These are phyloP conservation scores for Caenorhabditis brenneri DNA, from an alignment of 1,140 invertebrate genomes.

Conservation along the genomic window DNA sequence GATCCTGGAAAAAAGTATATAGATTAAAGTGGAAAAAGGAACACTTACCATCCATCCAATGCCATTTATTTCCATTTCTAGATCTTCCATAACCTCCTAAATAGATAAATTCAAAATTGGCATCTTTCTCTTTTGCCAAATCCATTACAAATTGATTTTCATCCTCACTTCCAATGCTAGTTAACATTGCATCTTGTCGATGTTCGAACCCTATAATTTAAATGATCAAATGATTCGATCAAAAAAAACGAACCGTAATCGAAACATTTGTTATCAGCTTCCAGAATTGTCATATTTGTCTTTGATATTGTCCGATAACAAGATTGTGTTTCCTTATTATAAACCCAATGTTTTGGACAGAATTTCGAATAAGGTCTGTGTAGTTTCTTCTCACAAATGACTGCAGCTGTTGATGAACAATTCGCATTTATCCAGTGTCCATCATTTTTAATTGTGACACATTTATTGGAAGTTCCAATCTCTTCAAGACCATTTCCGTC, in stretches of 20 bases:
- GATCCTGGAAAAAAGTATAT: slow-evolving; percentile 13
- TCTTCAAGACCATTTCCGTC: slow-evolving; percentile 53
- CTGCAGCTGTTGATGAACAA: slow-evolving; percentile 56
- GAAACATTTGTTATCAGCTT: slow-evolving; percentile 59
- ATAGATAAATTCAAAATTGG: slow-evolving; percentile 56
- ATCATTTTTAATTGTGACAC: slow-evolving; percentile 53
- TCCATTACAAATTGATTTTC: slow-evolving; percentile 63
- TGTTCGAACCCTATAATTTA: slow-evolving; percentile 55
- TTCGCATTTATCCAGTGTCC: slow-evolving; percentile 60
- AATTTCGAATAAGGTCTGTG: slow-evolving; percentile 38
- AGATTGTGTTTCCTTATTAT: slow-evolving; percentile 54
- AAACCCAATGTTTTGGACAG: slow-evolving; percentile 54
- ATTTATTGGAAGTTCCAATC: slow-evolving; percentile 51
- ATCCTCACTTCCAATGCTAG: slow-evolving; percentile 51
- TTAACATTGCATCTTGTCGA: slow-evolving; percentile 57
- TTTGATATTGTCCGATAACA: slow-evolving; percentile 57
- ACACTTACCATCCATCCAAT: slow-evolving; percentile 63
- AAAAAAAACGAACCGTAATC: slow-evolving; percentile 54
- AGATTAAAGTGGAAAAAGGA: background rate
- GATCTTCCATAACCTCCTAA: slow-evolving; percentile 61
- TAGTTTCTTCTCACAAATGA: slow-evolving; percentile 61
- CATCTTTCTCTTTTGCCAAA: slow-evolving; percentile 54
- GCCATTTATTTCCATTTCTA: slow-evolving; percentile 57
- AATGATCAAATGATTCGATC: background rate
- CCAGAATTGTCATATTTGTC: slow-evolving; percentile 59